Base-by-base conservation (phyloP, 2,797 vertebrate species). In the Mustela erminea region DNA sequence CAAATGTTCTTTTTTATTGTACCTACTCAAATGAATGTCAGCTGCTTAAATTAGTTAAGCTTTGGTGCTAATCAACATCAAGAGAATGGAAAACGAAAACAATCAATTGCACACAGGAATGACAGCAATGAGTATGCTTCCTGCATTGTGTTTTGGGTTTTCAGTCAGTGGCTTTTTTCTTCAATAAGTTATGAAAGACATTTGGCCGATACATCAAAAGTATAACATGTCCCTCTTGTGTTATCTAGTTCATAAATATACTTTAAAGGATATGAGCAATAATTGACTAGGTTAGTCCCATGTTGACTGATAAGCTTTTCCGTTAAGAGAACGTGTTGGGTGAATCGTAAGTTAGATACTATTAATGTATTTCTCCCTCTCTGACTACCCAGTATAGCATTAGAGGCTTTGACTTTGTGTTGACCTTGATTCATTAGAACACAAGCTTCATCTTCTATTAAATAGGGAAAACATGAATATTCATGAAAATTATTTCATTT, bases 171-270 rank as follows among this genome's bases (percentile, higher is more conserved):
- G 11, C n/a, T 85, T 90, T 89, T 81, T 93, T 49, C 75, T 75
- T 85, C n/a, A 78, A 7, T 52, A 77, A 82, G 27, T 62, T 93
- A 41, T 86, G 60, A 95, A 86, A 95, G 35, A 87, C 52, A 78
- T 95, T 87, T 94, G 82, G 49, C 38, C 14, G 49, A n/a, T 32
- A n/a, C 78, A 93, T 96, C 80, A 97, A 90, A 95, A 87, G 23
- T 80, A 32, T 86, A 70, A 46, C 29, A 21, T 96, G 90, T 94
- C 54, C 35, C 56, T 6, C 32, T 92, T 94, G 94, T 75, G 41
- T 68, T 87, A 46, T 87, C 77, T 95, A 15, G 10, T 95, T 96
- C 97, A 95, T 87, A 88, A 97, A 93, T 88, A 90, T 23, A 25
- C 56, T 72, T 56, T 93, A 75, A 95, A 95, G 77, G 95, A 95